These are phyloP conservation scores for Pollachius pollachius DNA, from an alignment of 2,113 vertebrate species.

Conservation along the genomic window DNA sequence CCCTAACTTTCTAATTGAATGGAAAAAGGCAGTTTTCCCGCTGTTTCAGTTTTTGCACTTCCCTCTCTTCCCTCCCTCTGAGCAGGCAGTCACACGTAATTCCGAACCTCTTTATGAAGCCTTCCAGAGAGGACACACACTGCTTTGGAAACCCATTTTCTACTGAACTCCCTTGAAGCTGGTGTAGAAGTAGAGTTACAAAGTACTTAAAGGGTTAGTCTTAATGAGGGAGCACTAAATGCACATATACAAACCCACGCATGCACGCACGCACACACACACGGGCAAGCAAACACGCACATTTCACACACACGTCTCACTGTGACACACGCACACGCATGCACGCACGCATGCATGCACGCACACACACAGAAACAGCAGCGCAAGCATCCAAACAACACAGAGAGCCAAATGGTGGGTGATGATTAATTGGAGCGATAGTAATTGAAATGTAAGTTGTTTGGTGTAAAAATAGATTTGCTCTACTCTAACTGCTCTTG, in stretches of 20 bases:
- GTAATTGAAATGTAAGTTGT: constrained; percentile 55
- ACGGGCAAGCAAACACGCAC: no score
- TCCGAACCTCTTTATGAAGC: constrained; percentile 61
- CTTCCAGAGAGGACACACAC: constrained; percentile 50
- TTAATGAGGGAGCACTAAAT: no score
- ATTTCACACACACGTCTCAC: no score
- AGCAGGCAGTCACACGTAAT: constrained; percentile 56
- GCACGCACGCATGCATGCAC: no score
- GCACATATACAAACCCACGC: no score
- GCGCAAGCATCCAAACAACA: no score
- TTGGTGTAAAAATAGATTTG: constrained; percentile 36
- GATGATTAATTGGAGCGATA: constrained; percentile 41
- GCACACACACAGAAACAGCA: no score
- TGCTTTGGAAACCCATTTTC: constrained; percentile 62
- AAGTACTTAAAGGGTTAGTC: constrained; percentile 2
- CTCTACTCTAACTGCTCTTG: constrained; percentile 40
- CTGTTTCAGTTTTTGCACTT: constrained; percentile 18
- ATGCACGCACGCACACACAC: no score
- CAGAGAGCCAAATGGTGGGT: background rate
- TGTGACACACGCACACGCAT: no score
- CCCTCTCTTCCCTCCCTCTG: background rate
- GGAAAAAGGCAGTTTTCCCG: constrained; percentile 8
- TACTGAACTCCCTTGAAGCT: constrained; percentile 62
- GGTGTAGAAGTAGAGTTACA: constrained; percentile 24
- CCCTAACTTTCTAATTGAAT: no score